Base-by-base conservation (phyloP, 2,797 vertebrate genomes). In the Propithecus deckenii region DNA sequence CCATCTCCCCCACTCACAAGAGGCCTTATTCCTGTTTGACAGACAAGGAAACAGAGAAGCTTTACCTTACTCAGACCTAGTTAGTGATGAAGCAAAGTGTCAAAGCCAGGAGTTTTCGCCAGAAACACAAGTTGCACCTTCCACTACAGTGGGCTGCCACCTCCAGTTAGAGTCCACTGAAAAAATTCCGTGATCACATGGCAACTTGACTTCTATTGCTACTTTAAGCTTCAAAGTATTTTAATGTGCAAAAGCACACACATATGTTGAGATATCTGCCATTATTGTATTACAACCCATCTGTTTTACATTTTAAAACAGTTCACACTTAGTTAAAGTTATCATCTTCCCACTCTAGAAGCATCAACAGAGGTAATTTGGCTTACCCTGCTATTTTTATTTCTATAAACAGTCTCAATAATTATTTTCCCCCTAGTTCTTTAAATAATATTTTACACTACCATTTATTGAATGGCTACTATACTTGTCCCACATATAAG, bases 381-480 rank as follows among this genome's bases (percentile, higher is more conserved):
- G 5, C 35, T 88, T 78, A 59, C 41, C 13, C 41, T 86, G 61
- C 67, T 86, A 3, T 80, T 80, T 91, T 75, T 22, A 55, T 89
- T 89, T 86, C 91, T 84, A 2, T 75, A 61, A 89, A 79, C 50
- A 81, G 20, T 32, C 7, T 79, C 28, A 89, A 30, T 65, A 35
- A 63, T 83, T 69, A 76, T 83, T 80, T 81, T 84, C 35, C 38
- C 89, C 30, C 52, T 61, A 57, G 7, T 35, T 94, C 80, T 87
- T 80, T 93, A 91, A 81, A 22, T 61, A 76, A 65, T 91, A 76
- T 48, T 88, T 94, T 83, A 91, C 88, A 59, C 76, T 87, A 41
- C 61, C 23, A 25, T 65, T 94, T 95, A 55, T 22, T 89, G 32
- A 92, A 61, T 76, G 76, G 28, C 46, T 67, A 10, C 35, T 72